Evolutionary conservation across 1,140 invertebrate genomes (phyloP), one percentile per base, ranked within the genome.

Genomic region (Temnothorax nylanderi): DNA sequence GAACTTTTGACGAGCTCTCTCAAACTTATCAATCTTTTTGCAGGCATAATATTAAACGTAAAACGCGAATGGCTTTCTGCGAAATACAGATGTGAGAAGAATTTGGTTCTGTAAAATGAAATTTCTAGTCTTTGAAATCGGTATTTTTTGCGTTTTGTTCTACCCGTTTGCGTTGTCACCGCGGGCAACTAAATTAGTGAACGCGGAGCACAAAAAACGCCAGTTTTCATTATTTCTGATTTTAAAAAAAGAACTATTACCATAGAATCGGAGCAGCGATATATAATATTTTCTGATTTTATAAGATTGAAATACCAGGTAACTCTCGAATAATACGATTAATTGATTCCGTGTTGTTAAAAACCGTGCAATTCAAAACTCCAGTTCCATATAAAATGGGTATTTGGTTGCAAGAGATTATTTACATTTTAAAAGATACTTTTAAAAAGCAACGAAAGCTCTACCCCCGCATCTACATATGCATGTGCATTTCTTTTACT

Each of bases 221-320:
- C 3, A 26, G 5, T 74, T 37, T 82, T 82, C 5, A 60, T 74
- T 72, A 72, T 60, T 16, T 41, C 32, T 51, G 5, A 80, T 47
- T 21, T 21, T 21, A 21, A 69, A 37, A 18, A 37, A 58, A 32
- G 8, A 18, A 47, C 7, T 13, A 58, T 71, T 0, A 6, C 7
- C 2, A 54, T 34, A 32, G 7, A 56, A 81, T 10, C 11, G 16
- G 21, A 3, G 6, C 0, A 47, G 4, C 5, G 0, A 18, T 41
- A 26, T 18, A 26, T 26, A 54, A 0, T 18, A 71, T 56, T 41
- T 34, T 41, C 13, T 26, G 7, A 26, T 41, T 37, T 4, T 8
- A 51, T 16, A 41, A 69, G n/a, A 80, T 26, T 18, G 5, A 62
- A 51, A 10, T 37, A 6, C 26, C 26, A 26, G 26, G 26, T 26